Percentiles rank a stretch among this genome's conserved stretches.
Conservation (phyloP, 1,140 invertebrate genomes). For the Hyphantria cunea region DNA sequence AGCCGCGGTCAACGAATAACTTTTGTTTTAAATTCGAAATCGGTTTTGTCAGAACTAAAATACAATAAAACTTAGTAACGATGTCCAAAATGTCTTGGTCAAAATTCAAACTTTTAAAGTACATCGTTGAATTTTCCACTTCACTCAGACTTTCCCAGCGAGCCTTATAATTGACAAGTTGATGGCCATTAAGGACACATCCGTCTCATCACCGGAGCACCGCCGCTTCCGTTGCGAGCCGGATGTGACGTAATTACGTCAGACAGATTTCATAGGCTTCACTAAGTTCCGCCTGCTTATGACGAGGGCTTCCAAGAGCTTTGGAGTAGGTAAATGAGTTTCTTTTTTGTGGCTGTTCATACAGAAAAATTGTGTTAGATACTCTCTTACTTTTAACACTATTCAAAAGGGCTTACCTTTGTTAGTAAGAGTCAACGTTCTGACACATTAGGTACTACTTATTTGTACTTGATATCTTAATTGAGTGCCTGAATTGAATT, state of each 20-base stretch:
- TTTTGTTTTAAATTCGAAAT: too few species aligned
- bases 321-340: neutral
- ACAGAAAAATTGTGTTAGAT: neutral
- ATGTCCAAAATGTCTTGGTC: too few species aligned
- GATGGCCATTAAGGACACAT: neutral
- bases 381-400: neutral
- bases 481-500: too few species aligned
- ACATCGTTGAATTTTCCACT: too few species aligned
- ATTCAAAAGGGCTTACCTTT: too few species aligned
- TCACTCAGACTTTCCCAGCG: neutral
- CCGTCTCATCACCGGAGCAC: neutral
- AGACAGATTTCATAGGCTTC: slow-evolving; percentile 19
- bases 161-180: neutral
- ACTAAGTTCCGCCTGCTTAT: slow-evolving; percentile 2
- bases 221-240: slow-evolving; percentile 8
- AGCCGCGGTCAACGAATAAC: too few species aligned
- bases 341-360: neutral
- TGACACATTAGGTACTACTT: too few species aligned
- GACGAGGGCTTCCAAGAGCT: slow-evolving; percentile 2
- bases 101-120: too few species aligned
- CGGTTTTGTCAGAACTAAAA: too few species aligned
- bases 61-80: too few species aligned
- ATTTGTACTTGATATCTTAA: too few species aligned
- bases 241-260: slow-evolving; percentile 30
- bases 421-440: too few species aligned